These are phyloP conservation scores for Rhyacichthys aspro DNA, from an alignment of 2,797 vertebrate genomes.

Conservation along the genomic window DNA sequence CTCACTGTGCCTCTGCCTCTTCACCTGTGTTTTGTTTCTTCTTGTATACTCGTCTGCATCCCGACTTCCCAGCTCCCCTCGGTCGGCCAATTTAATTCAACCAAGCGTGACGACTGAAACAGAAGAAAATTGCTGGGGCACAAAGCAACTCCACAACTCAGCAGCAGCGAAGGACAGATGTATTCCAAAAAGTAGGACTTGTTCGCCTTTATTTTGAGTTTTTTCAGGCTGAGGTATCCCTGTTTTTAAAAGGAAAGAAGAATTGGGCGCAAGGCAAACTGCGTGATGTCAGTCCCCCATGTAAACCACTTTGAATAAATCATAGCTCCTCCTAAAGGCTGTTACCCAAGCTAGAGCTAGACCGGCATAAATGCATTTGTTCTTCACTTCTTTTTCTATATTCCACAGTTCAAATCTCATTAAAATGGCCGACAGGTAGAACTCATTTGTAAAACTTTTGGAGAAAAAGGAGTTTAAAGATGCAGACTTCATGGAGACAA, in stretches of 20 bases:
- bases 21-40: slow-evolving; percentile 3
- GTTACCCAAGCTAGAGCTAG: slow-evolving; percentile 22
- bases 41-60: slow-evolving; percentile 9
- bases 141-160: not conserved
- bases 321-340: slow-evolving; percentile 61
- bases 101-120: slow-evolving; percentile 32
- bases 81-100: slow-evolving; percentile 21
- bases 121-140: slow-evolving; percentile 23
- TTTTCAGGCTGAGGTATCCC: slow-evolving; percentile 19
- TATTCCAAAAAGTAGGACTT: slow-evolving; percentile 28
- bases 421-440: too few species aligned
- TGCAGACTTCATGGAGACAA: slow-evolving; percentile 23
- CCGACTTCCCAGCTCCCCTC: slow-evolving; percentile 1
- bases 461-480: not conserved
- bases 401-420: too few species aligned
- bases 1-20: not conserved
- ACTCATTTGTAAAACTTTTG: too few species aligned
- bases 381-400: not conserved
- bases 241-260: slow-evolving; percentile 14
- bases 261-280: slow-evolving; percentile 46
- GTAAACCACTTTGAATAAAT: slow-evolving; percentile 70
- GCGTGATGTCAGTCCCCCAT: slow-evolving; percentile 51
- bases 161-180: slow-evolving; percentile 8
- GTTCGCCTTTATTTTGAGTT: slow-evolving; percentile 39
- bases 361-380: slow-evolving; percentile 2